phyloP scores from a whole-genome alignment of 2,888 invertebrate genomes.

The Perithous albicinctus region DNA sequence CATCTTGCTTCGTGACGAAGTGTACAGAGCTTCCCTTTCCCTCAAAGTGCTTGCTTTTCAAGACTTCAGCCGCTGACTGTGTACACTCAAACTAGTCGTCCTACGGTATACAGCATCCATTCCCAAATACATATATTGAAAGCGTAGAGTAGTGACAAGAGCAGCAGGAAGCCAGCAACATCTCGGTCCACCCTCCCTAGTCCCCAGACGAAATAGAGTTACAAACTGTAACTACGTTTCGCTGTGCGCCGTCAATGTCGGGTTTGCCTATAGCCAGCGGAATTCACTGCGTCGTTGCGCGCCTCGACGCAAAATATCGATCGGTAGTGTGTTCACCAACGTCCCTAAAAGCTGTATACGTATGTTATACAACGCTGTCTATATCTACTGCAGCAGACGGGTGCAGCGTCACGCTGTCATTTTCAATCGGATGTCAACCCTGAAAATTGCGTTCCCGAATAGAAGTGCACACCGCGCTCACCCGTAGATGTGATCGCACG shows the following conservation, averaged over 20 bases:
- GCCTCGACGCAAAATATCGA: slow-evolving; percentile 65
- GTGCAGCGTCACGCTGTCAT: slow-evolving; percentile 59
- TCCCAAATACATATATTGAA: slow-evolving; percentile 45
- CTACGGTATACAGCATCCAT: neutral
- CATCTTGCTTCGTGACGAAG: neutral
- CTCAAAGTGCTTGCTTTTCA: neutral
- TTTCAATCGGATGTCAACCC: slow-evolving; percentile 63
- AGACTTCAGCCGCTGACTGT: slow-evolving; percentile 3
- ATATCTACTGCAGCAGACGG: slow-evolving; percentile 28
- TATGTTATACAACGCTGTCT: slow-evolving; percentile 7
- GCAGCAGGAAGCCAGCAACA: slow-evolving; percentile 19
- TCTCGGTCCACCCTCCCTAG: slow-evolving; percentile 20
- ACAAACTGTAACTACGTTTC: slow-evolving; percentile 83
- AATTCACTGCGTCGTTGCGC: slow-evolving; percentile 58
- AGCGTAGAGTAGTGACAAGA: slow-evolving; percentile 31
- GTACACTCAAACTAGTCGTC: slow-evolving; percentile 18
- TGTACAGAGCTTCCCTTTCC: neutral
- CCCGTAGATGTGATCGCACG: slow-evolving; percentile 19
- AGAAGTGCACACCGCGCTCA: slow-evolving; percentile 47
- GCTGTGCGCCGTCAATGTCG: slow-evolving; percentile 69
- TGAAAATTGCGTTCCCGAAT: slow-evolving; percentile 57
- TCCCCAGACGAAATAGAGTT: slow-evolving; percentile 78
- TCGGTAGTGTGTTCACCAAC: slow-evolving; percentile 23
- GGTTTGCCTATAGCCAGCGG: slow-evolving; percentile 65
- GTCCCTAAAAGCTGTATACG: slow-evolving; percentile 49